A percentile compares a stretch with the other conserved stretches of the same genome.
These are phyloP conservation scores for Allobates femoralis DNA, from an alignment of 2,797 vertebrate species.

Conservation along the genomic window DNA sequence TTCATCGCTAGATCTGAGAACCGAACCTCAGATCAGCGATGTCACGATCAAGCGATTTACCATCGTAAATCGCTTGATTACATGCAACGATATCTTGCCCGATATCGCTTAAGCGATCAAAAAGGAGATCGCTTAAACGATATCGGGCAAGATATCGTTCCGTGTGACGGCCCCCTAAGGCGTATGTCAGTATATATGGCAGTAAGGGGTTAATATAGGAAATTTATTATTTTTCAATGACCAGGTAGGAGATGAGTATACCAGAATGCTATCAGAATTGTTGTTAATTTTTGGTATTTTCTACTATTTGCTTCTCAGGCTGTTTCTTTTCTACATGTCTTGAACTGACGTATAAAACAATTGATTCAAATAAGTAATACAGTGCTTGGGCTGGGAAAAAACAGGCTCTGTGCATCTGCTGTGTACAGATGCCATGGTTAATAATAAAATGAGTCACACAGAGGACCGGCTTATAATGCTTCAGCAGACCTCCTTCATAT, in stretches of 20 bases:
- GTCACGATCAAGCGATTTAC: no score
- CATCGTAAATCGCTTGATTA: no score
- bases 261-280: not conserved
- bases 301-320: not conserved
- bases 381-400: conserved; percentile 48
- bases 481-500: conserved; percentile 49
- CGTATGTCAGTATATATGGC: no score
- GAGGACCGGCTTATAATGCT: conserved; percentile 60
- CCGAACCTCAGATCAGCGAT: no score
- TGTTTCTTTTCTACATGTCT: not conserved
- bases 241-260: not conserved
- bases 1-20: no score
- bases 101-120: no score
- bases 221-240: not conserved
- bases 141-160: no score
- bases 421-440: conserved; percentile 61
- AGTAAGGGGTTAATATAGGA: no score
- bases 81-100: no score
- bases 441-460: conserved; percentile 63
- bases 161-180: no score
- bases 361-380: conserved; percentile 41
- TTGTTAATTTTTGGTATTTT: not conserved
- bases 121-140: no score
- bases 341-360: conserved; percentile 13
- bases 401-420: conserved; percentile 60